Evolutionary conservation across 2,113 vertebrate species (phyloP).

Genomic region (Tragelaphus scriptus): DNA sequence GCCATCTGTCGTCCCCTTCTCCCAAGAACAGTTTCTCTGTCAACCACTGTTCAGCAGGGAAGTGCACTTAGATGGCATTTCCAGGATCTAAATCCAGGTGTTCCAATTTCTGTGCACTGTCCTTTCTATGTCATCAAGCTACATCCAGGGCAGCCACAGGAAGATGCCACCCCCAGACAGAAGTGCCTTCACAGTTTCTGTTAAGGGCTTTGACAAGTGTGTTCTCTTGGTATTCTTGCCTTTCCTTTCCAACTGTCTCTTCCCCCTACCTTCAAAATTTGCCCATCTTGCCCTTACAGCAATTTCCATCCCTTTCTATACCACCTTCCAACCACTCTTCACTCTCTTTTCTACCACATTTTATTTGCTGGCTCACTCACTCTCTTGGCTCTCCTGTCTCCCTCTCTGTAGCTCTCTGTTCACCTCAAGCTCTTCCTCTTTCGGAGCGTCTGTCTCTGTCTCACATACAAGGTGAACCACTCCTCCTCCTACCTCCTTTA

Average conservation of each 20-base stretch:
- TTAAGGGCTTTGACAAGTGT: neutral
- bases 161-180: neutral
- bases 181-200: neutral
- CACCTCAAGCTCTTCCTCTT: neutral
- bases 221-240: neutral
- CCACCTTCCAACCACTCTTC: neutral
- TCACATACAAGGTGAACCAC: neutral
- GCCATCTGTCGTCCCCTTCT: neutral
- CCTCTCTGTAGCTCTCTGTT: neutral
- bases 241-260: neutral
- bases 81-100: neutral
- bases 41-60: neutral
- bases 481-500: neutral
- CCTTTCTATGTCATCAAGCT: neutral
- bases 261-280: neutral
- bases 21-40: neutral
- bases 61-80: neutral
- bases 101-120: neutral
- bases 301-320: neutral
- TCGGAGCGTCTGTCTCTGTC: neutral
- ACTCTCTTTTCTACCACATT: neutral
- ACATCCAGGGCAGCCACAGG: neutral
- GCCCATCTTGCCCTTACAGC: neutral
- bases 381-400: neutral
- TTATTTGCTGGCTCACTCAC: neutral